These are phyloP conservation scores for Biston betularia DNA, from an alignment of 2,888 invertebrate species.

Conservation along the genomic window DNA sequence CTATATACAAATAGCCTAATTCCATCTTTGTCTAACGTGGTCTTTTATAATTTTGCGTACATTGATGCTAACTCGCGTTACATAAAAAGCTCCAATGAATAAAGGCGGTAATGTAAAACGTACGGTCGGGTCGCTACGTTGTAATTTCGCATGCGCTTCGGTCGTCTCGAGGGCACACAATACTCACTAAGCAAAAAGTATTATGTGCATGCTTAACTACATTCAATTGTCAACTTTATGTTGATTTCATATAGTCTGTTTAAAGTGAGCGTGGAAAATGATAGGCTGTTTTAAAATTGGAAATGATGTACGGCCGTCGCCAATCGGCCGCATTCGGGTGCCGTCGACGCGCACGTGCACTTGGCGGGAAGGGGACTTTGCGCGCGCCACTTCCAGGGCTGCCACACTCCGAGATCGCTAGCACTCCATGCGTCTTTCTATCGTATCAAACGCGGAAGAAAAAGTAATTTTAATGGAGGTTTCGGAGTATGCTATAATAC, in stretches of 20 bases:
- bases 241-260: accelerated
- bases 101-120: slow-evolving; percentile 56
- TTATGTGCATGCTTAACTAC: slow-evolving; percentile 32
- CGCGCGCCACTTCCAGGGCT: slow-evolving; percentile 55
- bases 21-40: slow-evolving; percentile 51
- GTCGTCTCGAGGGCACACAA: slow-evolving; percentile 75
- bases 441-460: slow-evolving; percentile 9
- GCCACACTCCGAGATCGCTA: slow-evolving; percentile 53
- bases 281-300: slow-evolving; percentile 47
- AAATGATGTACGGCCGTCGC: slow-evolving; percentile 56
- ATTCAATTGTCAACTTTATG: slow-evolving; percentile 36
- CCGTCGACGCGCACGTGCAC: slow-evolving; percentile 78
- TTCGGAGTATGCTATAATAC: no score
- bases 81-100: slow-evolving; percentile 31
- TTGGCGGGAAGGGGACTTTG: slow-evolving; percentile 64
- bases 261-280: slow-evolving; percentile 13
- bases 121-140: slow-evolving; percentile 49
- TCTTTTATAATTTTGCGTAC: slow-evolving; percentile 47
- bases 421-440: not conserved
- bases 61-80: slow-evolving; percentile 47
- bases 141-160: slow-evolving; percentile 77
- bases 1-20: slow-evolving; percentile 68
- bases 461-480: slow-evolving; percentile 52
- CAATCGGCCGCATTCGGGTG: slow-evolving; percentile 77
- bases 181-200: slow-evolving; percentile 41